Evolutionary conservation across 2,113 vertebrate genomes (phyloP).

Genomic region (Grammomys dolichurus): DNA sequence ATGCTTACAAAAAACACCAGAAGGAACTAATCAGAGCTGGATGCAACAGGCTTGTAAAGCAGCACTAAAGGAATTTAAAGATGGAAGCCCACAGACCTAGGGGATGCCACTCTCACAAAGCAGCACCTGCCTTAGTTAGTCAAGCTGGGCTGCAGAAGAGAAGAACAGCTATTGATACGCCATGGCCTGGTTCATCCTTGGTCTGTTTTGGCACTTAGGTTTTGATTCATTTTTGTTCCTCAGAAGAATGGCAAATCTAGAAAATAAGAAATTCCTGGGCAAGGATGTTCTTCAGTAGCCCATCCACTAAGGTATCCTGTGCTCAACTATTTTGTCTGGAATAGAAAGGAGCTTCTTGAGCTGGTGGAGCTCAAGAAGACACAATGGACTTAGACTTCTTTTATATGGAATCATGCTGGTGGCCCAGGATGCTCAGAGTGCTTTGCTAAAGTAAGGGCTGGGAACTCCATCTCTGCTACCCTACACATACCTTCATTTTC

Average conservation of each 20-base stretch:
- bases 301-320: not conserved
- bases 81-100: no score
- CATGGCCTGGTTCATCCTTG: not conserved
- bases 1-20: not conserved
- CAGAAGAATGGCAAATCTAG: not conserved
- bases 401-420: not conserved
- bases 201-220: not conserved
- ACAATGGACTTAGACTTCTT: not conserved
- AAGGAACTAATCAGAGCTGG: not conserved
- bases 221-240: not conserved
- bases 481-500: constrained; percentile 91
- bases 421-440: not conserved
- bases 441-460: not conserved
- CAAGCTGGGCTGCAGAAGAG: not conserved
- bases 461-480: not conserved
- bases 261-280: not conserved
- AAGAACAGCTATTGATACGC: not conserved
- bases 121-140: not conserved
- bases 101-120: no score
- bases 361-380: constrained; percentile 4
- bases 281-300: not conserved
- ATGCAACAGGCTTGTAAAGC: not conserved
- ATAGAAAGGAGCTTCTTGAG: not conserved
- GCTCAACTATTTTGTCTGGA: not conserved
- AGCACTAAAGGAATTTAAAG: not conserved